Evolutionary conservation across 2,797 vertebrate genomes (phyloP).

Genomic region (Anolis apletophallus): DNA sequence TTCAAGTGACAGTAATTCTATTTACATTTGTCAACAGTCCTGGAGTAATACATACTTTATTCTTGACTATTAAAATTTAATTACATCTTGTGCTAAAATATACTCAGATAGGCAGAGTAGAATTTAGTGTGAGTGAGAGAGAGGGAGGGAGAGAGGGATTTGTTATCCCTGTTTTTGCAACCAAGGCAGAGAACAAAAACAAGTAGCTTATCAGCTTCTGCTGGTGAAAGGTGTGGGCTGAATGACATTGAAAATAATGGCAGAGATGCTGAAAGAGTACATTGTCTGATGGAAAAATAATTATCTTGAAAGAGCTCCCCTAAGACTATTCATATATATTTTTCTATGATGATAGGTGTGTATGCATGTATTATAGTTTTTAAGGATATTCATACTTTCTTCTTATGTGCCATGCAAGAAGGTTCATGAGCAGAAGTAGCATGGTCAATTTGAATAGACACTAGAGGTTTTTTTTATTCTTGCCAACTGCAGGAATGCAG

Average conservation of each 20-base stretch:
- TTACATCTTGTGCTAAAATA: not conserved
- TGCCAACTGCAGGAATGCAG: not conserved
- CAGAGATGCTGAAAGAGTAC: not conserved
- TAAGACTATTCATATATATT: not conserved
- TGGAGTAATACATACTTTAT: not conserved
- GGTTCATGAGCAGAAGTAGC: not conserved
- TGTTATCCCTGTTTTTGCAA: not conserved
- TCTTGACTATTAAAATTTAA: not conserved
- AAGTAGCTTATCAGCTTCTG: no score
- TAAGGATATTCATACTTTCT: not conserved
- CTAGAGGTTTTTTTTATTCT: not conserved
- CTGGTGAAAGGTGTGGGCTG: not conserved
- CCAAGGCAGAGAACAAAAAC: not conserved
- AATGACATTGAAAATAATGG: not conserved
- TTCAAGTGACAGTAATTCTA: not conserved
- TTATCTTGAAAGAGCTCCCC: not conserved
- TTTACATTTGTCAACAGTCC: not conserved
- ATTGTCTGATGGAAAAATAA: not conserved
- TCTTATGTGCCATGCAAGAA: not conserved
- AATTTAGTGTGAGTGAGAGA: not conserved
- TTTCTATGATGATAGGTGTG: not conserved
- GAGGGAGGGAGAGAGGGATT: not conserved
- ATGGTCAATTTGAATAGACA: not conserved
- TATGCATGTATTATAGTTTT: not conserved
- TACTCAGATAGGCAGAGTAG: not conserved